Evolutionary conservation across 2,888 invertebrate species (phyloP), one percentile per base, ranked within the genome.

Genomic region (Dermolepida albohirtum): DNA sequence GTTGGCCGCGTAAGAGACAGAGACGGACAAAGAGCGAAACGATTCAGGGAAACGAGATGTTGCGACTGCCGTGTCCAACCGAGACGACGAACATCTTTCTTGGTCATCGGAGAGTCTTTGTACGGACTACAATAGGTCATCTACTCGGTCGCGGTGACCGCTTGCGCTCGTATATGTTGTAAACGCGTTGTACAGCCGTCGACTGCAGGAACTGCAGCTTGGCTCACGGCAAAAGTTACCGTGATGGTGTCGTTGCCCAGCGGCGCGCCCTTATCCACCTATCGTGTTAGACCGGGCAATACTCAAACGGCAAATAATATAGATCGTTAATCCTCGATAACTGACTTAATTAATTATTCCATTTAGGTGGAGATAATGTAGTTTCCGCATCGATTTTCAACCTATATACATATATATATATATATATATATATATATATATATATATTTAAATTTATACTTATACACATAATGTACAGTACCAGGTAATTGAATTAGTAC

Each of bases 111-210:
- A 54, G 68, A 34, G 67, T 66, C 68, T 72, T 71, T 72, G 70
- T 70, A 65, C 64, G 52, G 49, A 41, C 59, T 67, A 73, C 71
- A 71, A 71, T 71, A 66, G 72, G 72, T 73, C 71, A 73, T 71
- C 70, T 69, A 67, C 67, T 65, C 66, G 70, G 67, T 57, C 67
- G 69, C 54, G 66, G 69, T 67, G 69, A 71, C 69, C 70, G 69
- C 65, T 49, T 64, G 66, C 47, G 47, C 47, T 47, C 29, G 47
- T 62, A 62, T 47, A 47, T 62, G 59, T 47, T 62, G 14, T 34
- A 34, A 11, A 49, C 47, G 16, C 47, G 47, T 62, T 34, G 59
- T 62, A 47, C 47, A 22, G 47, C 47, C 47, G 49, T 47, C 59
- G 49, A 62, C 59, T 62, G 59, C 59, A 62, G 47, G 47, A 62